Conservation (phyloP, 2,113 vertebrate species). For the Solea solea region DNA sequence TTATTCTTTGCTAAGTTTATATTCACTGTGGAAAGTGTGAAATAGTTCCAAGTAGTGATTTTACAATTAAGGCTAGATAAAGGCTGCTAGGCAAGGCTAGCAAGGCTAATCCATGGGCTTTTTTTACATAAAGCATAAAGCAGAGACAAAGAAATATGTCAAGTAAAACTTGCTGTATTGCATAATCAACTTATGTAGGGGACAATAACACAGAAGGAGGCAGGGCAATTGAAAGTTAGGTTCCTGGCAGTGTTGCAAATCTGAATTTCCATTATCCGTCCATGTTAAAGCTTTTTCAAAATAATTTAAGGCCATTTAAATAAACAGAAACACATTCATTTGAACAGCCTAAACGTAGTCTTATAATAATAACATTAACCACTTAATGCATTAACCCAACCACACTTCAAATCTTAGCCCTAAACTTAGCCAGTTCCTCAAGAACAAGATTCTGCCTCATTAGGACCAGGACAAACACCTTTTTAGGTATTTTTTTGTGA, state of each 20-base stretch:
- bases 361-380: no score
- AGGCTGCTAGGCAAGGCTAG: slow-evolving; percentile 19
- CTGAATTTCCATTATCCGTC: background rate
- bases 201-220: background rate
- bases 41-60: background rate
- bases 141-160: slow-evolving; percentile 17
- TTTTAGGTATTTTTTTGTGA: no score
- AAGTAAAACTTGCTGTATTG: background rate
- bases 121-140: slow-evolving; percentile 34
- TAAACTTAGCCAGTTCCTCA: no score
- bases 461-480: no score
- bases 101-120: slow-evolving; percentile 14
- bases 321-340: background rate
- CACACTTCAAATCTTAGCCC: no score
- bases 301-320: background rate
- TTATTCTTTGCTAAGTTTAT: background rate
- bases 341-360: no score
- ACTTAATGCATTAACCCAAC: no score
- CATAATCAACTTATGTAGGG: background rate
- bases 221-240: background rate
- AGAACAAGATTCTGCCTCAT: no score
- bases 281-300: background rate
- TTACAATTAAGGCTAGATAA: slow-evolving; percentile 6
- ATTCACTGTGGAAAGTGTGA: slow-evolving; percentile 1
- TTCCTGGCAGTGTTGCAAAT: background rate